These are phyloP conservation scores for Prinia subflava DNA, from an alignment of 2,113 vertebrate species.

Conservation along the genomic window DNA sequence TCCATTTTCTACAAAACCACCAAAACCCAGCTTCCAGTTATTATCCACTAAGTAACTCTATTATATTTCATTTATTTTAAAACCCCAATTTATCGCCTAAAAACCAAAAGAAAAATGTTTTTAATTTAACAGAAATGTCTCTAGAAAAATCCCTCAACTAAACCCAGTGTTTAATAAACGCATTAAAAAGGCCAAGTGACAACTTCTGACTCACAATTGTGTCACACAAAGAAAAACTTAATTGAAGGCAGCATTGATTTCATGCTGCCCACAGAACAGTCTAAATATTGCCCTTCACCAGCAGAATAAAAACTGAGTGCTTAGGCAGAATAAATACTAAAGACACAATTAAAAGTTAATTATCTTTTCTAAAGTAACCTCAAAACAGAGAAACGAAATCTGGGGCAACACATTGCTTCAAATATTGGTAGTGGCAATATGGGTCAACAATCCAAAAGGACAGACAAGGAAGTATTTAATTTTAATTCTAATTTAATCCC, in stretches of 20 bases:
- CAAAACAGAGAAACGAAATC: neutral
- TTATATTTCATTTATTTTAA: neutral
- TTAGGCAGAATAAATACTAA: neutral
- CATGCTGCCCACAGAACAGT: neutral
- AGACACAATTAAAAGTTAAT: neutral
- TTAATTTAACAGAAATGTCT: neutral
- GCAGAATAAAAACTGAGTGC: neutral
- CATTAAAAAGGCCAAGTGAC: neutral
- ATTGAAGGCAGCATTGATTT: neutral
- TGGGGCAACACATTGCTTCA: neutral
- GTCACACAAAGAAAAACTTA: neutral
- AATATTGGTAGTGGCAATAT: neutral
- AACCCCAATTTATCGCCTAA: neutral
- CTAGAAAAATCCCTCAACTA: neutral
- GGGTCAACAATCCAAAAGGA: neutral
- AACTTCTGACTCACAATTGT: neutral
- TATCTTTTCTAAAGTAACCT: neutral
- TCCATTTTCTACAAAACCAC: neutral
- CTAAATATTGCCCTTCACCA: neutral
- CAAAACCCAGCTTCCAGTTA: neutral
- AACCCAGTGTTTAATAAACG: neutral
- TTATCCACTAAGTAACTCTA: neutral
- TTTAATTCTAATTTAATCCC: neutral
- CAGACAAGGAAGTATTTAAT: neutral
- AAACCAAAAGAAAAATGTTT: neutral